A percentile compares a stretch with the other conserved stretches of the same genome.
These are phyloP conservation scores for Amiota mariae DNA, from an alignment of 2,888 invertebrate species.

Conservation along the genomic window DNA sequence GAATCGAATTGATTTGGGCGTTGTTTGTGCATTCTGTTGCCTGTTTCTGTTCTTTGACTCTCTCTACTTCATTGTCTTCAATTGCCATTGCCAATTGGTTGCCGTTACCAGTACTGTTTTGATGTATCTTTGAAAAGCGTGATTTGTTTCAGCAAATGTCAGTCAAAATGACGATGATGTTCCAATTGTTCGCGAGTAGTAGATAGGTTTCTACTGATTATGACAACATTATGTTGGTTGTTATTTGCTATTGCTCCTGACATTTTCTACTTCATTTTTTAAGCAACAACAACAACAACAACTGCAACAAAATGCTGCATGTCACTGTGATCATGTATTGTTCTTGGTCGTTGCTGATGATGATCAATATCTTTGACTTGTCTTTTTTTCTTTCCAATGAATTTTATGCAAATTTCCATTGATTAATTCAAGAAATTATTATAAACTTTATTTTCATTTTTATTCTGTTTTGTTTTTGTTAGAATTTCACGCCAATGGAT, in stretches of 20 bases:
- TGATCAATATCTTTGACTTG: no score
- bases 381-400: not conserved
- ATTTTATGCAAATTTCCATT: slow-evolving; percentile 28
- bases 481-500: no score
- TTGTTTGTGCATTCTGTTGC: slow-evolving; percentile 6
- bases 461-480: no score
- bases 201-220: slow-evolving; percentile 14
- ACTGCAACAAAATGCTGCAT: slow-evolving; percentile 4
- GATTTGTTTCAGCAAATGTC: slow-evolving; percentile 60
- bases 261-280: not conserved
- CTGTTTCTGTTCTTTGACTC: not conserved
- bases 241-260: not conserved
- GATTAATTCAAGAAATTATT: slow-evolving; percentile 17
- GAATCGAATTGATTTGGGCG: slow-evolving; percentile 26
- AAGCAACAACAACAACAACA: not conserved
- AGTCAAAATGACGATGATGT: slow-evolving; percentile 2
- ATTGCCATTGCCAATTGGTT: slow-evolving; percentile 4
- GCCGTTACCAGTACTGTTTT: slow-evolving; percentile 34
- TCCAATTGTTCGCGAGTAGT: slow-evolving; percentile 2
- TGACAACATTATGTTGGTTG: not conserved
- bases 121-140: slow-evolving; percentile 61
- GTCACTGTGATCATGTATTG: not conserved
- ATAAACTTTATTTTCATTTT: no score
- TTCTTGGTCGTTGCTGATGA: no score
- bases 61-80: not conserved